Conservation (phyloP, 1,140 invertebrate genomes). For the Drosophila baimaii region DNA sequence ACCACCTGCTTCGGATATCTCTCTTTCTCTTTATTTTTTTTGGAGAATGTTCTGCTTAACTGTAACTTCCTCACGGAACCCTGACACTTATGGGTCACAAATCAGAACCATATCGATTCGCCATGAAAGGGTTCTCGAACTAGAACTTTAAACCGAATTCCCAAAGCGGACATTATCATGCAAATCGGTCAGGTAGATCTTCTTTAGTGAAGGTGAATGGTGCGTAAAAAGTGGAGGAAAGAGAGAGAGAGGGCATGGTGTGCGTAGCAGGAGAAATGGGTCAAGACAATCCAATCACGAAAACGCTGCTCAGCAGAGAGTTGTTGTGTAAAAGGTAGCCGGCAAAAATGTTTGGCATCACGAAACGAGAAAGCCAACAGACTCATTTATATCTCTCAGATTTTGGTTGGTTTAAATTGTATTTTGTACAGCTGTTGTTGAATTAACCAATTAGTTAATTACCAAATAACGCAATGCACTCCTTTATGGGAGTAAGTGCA, state of each 20-base stretch:
- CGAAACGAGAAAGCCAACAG: conserved; percentile 44
- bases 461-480: conserved; percentile 25
- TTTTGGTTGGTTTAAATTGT: conserved; percentile 29
- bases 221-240: conserved; percentile 14
- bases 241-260: conserved; percentile 18
- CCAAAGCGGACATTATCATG: conserved; percentile 37
- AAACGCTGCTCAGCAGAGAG: conserved; percentile 24
- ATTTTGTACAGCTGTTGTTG: conserved; percentile 16
- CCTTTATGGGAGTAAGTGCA: conserved; percentile 20
- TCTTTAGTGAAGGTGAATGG: conserved; percentile 55
- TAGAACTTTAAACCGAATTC: conserved; percentile 25
- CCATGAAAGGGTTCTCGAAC: conserved; percentile 21
- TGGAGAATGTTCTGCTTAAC: conserved; percentile 31
- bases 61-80: conserved; percentile 36
- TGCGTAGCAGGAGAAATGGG: conserved; percentile 56
- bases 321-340: conserved; percentile 57
- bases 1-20: neutral
- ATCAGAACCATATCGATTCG: conserved; percentile 25
- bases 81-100: conserved; percentile 41
- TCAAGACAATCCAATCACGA: conserved; percentile 68
- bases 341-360: conserved; percentile 66
- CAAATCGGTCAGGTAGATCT: conserved; percentile 35
- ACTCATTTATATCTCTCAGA: conserved; percentile 7
- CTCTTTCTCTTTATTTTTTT: no score
- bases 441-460: conserved; percentile 37